These are phyloP conservation scores for Danionella cerebrum DNA, from an alignment of 2,113 vertebrate genomes.

Conservation along the genomic window DNA sequence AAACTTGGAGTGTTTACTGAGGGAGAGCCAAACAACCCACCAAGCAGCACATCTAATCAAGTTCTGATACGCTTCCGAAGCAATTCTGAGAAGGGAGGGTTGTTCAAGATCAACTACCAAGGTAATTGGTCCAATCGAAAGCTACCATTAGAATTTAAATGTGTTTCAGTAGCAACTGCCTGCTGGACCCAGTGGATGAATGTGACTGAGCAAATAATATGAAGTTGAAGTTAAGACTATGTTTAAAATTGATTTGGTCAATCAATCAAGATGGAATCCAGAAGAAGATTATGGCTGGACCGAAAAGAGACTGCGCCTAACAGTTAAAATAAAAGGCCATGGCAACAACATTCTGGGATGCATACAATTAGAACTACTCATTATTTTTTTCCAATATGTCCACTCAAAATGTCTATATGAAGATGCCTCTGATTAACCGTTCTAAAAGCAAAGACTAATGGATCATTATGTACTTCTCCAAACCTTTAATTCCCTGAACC, in stretches of 20 bases:
- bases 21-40: slow-evolving; percentile 73
- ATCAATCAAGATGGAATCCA: neutral
- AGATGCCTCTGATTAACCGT: too few relatives aligned
- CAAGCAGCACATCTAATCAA: slow-evolving; percentile 89
- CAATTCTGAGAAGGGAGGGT: slow-evolving; percentile 77
- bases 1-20: slow-evolving; percentile 89
- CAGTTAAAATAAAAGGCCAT: too few relatives aligned
- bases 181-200: neutral
- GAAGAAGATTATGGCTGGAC: too few relatives aligned
- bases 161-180: neutral
- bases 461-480: too few relatives aligned
- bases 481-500: too few relatives aligned
- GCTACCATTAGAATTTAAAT: neutral
- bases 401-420: too few relatives aligned
- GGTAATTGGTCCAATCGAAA: slow-evolving; percentile 56
- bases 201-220: neutral
- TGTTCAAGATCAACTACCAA: slow-evolving; percentile 81
- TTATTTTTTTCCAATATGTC: too few relatives aligned
- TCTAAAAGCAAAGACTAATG: too few relatives aligned
- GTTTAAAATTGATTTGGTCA: neutral
- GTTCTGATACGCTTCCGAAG: slow-evolving; percentile 86
- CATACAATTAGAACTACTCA: too few relatives aligned
- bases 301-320: too few relatives aligned
- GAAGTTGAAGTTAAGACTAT: neutral
- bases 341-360: too few relatives aligned